Percentiles rank a stretch among this genome's conserved stretches.
phyloP scores from a whole-genome alignment of 92 coral and sea anemone species.

The Pocillopora grandis region DNA sequence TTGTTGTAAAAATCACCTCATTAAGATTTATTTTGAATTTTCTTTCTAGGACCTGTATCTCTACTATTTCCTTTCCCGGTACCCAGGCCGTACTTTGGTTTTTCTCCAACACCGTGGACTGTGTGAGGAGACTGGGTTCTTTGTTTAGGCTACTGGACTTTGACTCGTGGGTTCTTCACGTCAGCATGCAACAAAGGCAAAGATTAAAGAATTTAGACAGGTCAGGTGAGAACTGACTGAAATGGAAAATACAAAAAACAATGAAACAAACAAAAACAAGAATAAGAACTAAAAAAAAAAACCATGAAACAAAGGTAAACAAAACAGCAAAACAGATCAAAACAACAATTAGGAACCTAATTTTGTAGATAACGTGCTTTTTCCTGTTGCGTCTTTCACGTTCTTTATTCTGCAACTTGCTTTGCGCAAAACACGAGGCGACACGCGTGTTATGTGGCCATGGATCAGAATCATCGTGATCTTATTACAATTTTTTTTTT shows the following conservation, averaged over 20 bases:
- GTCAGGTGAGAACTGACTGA: conserved; percentile 15
- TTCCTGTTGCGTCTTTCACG: no score
- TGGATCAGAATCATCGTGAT: no score
- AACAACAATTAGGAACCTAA: no score
- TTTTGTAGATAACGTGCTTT: no score
- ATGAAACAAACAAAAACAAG: neutral
- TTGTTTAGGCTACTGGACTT: conserved; percentile 76
- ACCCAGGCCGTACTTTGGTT: conserved; percentile 93
- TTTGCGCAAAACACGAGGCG: no score
- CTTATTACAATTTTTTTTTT: no score
- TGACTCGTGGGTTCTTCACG: conserved; percentile 88
- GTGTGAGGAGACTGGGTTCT: conserved; percentile 89
- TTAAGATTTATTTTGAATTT: neutral
- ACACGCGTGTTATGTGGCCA: no score
- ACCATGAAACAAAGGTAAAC: no score
- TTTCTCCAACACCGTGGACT: conserved; percentile 93
- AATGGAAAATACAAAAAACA: neutral
- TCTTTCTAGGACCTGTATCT: conserved; percentile 79
- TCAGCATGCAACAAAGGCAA: conserved; percentile 99
- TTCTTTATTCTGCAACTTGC: no score
- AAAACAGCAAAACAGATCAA: no score
- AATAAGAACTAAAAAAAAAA: no score
- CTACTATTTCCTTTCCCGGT: conserved; percentile 87
- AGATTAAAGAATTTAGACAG: conserved; percentile 93
- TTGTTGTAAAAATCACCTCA: neutral